Evolutionary conservation across 2,888 invertebrate genomes (phyloP).

Genomic region (Camptogramma bilineatum): DNA sequence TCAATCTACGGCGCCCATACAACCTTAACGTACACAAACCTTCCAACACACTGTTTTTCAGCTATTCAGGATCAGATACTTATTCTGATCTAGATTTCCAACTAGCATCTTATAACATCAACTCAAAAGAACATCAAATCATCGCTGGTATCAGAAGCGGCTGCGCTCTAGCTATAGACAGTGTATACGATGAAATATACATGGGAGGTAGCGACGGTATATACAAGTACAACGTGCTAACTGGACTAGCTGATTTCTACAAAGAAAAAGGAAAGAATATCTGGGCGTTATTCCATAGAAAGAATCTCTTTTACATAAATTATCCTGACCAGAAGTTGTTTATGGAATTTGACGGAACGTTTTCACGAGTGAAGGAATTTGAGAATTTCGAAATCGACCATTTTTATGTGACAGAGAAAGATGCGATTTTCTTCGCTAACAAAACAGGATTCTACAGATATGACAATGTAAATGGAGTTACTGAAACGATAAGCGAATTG

Average conservation of each 20-base stretch:
- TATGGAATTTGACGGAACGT: slow-evolving; percentile 64
- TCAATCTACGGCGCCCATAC: slow-evolving; percentile 58
- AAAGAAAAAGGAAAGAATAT: slow-evolving; percentile 65
- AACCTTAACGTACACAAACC: slow-evolving; percentile 62
- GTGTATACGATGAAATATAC: slow-evolving; percentile 60
- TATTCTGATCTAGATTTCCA: slow-evolving; percentile 67
- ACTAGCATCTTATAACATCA: slow-evolving; percentile 58
- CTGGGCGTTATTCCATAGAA: slow-evolving; percentile 64
- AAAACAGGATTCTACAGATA: slow-evolving; percentile 65
- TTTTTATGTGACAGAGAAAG: slow-evolving; percentile 55
- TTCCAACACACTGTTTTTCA: slow-evolving; percentile 65
- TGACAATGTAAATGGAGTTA: slow-evolving; percentile 47
- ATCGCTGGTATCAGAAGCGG: slow-evolving; percentile 67
- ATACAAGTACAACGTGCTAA: slow-evolving; percentile 66
- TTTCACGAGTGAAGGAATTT: slow-evolving; percentile 64
- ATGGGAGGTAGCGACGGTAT: slow-evolving; percentile 73
- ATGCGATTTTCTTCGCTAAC: slow-evolving; percentile 63
- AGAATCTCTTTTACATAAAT: slow-evolving; percentile 67
- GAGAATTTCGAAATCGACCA: slow-evolving; percentile 64
- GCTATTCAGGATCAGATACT: slow-evolving; percentile 58
- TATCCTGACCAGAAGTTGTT: slow-evolving; percentile 68
- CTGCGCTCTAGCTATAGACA: slow-evolving; percentile 65
- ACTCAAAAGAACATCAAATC: slow-evolving; percentile 55
- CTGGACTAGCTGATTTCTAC: slow-evolving; percentile 63
- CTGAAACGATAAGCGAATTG: slow-evolving; percentile 54